Evolutionary conservation across 2,797 vertebrate genomes (phyloP), one percentile per base, ranked within the genome.

Genomic region (Myotis planiceps): DNA sequence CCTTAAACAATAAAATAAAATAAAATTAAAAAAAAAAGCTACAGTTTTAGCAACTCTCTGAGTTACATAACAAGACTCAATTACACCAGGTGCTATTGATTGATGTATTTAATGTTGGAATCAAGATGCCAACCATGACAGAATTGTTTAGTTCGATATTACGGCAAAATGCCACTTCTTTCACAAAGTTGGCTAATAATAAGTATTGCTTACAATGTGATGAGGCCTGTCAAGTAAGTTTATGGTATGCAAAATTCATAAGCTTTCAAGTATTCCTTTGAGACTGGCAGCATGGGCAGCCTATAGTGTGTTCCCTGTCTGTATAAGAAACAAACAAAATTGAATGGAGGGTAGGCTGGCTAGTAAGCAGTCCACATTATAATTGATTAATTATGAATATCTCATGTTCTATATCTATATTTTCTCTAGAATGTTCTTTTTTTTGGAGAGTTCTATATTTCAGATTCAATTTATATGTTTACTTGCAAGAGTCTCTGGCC

Each of bases 111-210:
- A 95, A 91, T 98, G 98, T 97, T 76, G 63, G 94, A 97, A 98
- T 96, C 98, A 98, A 98, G 92, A 98, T 97, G 97, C 93, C 96
- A 98, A 93, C 23, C 71, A 55, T 97, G 92, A 98, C 83, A 98
- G 93, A 97, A 98, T 94, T 94, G 94, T 94, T 98, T 98, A 97
- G 88, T 92, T 91, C 91, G 87, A 97, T 97, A 98, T 97, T 92
- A 97, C 88, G 90, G 91, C 83, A 97, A 98, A 98, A 94, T 94
- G 94, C 85, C 97, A 94, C 97, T 98, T 98, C 94, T 90, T 96
- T 94, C 91, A 90, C 76, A 95, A 97, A 97, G 60, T n/a, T 96
- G 85, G 10, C 45, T 98, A 97, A 97, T 96, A 96, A 98, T 97
- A 98, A 98, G 96, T 98, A 96, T 79, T 94, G 80, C 96, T 97